Conservation (phyloP, 2,888 invertebrate genomes). For the Tanypteryx hageni region DNA sequence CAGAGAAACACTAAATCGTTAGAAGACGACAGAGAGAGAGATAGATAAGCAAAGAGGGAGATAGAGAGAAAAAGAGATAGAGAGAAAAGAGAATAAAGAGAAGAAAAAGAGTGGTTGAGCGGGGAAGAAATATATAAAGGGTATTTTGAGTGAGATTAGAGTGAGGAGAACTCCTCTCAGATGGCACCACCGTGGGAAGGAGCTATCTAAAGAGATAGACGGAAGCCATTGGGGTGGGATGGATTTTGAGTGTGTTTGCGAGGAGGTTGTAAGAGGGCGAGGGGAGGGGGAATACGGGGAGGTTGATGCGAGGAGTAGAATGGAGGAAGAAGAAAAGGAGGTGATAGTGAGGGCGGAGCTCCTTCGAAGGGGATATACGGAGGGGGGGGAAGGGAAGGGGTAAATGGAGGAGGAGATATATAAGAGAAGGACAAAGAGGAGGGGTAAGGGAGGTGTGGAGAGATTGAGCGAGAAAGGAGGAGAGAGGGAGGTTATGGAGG, state of each 20-base stretch:
- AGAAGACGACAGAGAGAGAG: background rate
- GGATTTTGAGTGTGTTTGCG: slow-evolving; percentile 36
- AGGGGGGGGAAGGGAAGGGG: background rate
- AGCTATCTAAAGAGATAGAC: slow-evolving; percentile 50
- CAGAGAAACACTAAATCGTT: slow-evolving; percentile 54
- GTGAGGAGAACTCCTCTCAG: background rate
- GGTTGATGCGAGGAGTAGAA: background rate
- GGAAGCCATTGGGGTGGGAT: slow-evolving; percentile 26
- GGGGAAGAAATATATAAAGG: slow-evolving; percentile 42
- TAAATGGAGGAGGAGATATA: background rate
- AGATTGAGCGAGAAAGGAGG: background rate
- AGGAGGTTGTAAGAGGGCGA: background rate
- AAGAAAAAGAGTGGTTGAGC: background rate
- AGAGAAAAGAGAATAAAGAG: background rate
- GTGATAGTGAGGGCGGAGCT: slow-evolving; percentile 30
- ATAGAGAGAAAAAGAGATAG: background rate
- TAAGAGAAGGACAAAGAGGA: background rate
- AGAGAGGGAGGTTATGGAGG: background rate
- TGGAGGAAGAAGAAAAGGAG: background rate
- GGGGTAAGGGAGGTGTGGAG: background rate
- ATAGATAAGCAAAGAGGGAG: background rate
- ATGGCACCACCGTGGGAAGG: background rate
- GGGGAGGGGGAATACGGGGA: background rate
- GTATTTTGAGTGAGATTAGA: slow-evolving; percentile 32
- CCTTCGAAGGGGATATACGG: background rate